These are phyloP conservation scores for Leucozona laternaria DNA, from an alignment of 2,888 invertebrate species.

Conservation along the genomic window DNA sequence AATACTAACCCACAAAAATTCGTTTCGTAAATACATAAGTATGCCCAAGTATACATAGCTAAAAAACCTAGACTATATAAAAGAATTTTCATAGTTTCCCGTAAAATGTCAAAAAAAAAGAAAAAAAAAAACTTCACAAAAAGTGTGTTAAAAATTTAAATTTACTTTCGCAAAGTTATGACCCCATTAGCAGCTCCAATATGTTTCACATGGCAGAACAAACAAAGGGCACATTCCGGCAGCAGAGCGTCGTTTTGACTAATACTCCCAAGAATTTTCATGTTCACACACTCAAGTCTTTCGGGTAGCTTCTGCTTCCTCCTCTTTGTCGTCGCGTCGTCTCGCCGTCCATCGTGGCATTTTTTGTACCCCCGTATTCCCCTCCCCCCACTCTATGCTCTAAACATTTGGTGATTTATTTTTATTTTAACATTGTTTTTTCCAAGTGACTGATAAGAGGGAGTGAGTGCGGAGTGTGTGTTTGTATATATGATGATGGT, in stretches of 20 bases:
- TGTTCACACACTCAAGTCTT: slow-evolving; percentile 36
- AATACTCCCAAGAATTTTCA: slow-evolving; percentile 60
- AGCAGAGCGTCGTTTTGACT: slow-evolving; percentile 48
- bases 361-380: slow-evolving; percentile 1
- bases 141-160: slow-evolving; percentile 49
- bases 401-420: slow-evolving; percentile 36
- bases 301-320: not conserved
- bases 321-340: slow-evolving; percentile 13
- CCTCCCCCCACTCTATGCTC: not conserved
- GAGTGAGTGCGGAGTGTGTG: slow-evolving; percentile 20
- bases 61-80: not conserved
- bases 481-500: not conserved
- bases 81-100: slow-evolving; percentile 32
- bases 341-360: no score
- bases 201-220: slow-evolving; percentile 61
- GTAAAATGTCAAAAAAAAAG: slow-evolving; percentile 20
- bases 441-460: slow-evolving; percentile 60
- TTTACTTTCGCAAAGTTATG: slow-evolving; percentile 65
- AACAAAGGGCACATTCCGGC: slow-evolving; percentile 65
- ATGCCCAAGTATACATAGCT: no score
- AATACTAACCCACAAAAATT: slow-evolving; percentile 16
- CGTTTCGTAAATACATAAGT: not conserved
- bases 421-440: slow-evolving; percentile 41
- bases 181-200: slow-evolving; percentile 68
- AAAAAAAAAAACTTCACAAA: not conserved